Base-by-base conservation (phyloP, 2,113 vertebrate species). In the Pica pica region DNA sequence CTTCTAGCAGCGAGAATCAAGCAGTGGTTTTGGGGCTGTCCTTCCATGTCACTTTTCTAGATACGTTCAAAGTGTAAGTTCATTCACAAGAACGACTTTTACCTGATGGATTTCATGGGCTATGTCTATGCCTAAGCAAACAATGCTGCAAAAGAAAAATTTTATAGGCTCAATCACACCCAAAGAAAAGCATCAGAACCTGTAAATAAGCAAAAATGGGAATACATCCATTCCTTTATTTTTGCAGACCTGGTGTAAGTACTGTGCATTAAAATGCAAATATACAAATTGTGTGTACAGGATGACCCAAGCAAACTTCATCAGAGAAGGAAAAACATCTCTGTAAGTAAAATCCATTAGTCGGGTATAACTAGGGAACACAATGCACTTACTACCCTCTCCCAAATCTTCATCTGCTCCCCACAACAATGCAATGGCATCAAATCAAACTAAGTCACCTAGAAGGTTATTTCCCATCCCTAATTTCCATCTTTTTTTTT, bases 21-120 rank as follows among this genome's bases (percentile, higher is more conserved):
- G 13, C 10, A 37, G 31, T 35, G 9, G 2, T 78, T 89, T 59
- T 3, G 35, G 11, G 35, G 50, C 14, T 61, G 50, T 70, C 35
- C 4, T 65, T 83, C 46, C 41, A 30, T 4, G 4, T 52, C 13
- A n/a, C 26, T 77, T 60, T 65, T 69, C 71, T 31, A 74, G 50
- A 28, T 16, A 52, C 0, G 0, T 64, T 81, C 60, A 74, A 33
- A 49, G 10, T 21, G 6, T 2, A 4, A 9, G 2, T 57, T 92
- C 39, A 59, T 42, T 46, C 52, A 63, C 44, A 68, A 71, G 30
- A 71, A 55, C 2, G 4, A 22, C 7, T 59, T 84, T 68, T 91
- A 18, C 35, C 47, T 63, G 52, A 31, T 47, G 35, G 27, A 74
- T 39, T 67, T 74, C 39, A 24, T 6, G 42, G 11, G 50, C 28